Conservation (phyloP, 2,113 vertebrate species). For the Gasterosteus nipponicus region DNA sequence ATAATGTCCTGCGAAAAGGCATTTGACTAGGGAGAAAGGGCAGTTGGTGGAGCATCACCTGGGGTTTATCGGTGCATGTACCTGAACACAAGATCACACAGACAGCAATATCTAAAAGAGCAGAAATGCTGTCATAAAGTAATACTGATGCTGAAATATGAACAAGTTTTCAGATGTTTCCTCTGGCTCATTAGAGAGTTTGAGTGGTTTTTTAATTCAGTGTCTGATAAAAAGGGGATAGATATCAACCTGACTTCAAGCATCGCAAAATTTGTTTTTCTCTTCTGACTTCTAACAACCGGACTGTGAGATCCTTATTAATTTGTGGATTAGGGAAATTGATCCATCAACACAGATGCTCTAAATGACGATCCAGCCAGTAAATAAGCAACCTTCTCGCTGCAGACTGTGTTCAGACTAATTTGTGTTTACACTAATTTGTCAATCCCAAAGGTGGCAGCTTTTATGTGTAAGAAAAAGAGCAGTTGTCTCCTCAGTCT, state of each 20-base stretch:
- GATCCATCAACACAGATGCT: constrained; percentile 17
- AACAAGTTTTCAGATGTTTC: background rate
- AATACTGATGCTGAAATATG: constrained; percentile 31
- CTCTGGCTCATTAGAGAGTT: constrained; percentile 36
- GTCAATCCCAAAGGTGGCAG: constrained; percentile 4
- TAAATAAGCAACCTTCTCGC: constrained; percentile 37
- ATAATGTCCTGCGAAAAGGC: background rate
- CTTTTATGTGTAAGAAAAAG: background rate
- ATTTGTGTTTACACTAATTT: constrained; percentile 3
- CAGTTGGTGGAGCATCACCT: background rate
- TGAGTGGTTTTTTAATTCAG: background rate
- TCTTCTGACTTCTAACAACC: constrained; percentile 16
- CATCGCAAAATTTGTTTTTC: constrained; percentile 4
- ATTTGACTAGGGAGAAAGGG: background rate
- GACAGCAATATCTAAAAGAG: background rate
- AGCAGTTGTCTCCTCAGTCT: background rate
- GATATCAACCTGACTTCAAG: constrained; percentile 1
- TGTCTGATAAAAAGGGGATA: constrained; percentile 30
- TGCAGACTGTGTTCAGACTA: background rate
- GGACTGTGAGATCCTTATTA: constrained; percentile 42
- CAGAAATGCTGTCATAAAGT: constrained; percentile 42
- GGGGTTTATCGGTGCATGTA: background rate
- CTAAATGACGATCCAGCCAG: constrained; percentile 40
- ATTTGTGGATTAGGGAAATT: constrained; percentile 54
- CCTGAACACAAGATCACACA: background rate